Percentiles rank a stretch among this genome's conserved stretches.
These are phyloP conservation scores for Pygoscelis antarcticus DNA, from an alignment of 2,113 vertebrate genomes.

Conservation along the genomic window DNA sequence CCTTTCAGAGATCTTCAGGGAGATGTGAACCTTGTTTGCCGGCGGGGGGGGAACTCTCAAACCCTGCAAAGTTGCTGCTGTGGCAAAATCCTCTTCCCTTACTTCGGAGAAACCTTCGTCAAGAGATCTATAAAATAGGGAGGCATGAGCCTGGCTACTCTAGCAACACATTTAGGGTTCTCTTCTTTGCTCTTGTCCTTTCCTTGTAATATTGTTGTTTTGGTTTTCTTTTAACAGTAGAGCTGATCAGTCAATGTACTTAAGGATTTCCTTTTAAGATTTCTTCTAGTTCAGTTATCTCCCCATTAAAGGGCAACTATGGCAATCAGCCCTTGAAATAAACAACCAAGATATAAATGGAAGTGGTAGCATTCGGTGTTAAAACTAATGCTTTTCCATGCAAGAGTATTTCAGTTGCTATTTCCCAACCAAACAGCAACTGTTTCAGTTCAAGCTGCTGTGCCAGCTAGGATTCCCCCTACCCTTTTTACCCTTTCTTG, in stretches of 20 bases:
- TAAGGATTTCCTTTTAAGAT: neutral
- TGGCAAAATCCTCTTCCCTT: neutral
- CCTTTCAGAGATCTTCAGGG: neutral
- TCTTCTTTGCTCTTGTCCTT: neutral
- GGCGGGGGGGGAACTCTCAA: neutral
- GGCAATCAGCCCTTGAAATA: neutral
- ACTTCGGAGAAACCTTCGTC: neutral
- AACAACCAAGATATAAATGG: neutral
- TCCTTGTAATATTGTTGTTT: neutral
- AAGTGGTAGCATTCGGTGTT: neutral
- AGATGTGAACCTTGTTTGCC: neutral
- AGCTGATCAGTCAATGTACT: neutral
- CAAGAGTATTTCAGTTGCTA: neutral
- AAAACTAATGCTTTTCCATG: neutral
- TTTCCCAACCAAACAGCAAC: neutral
- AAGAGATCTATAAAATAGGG: neutral
- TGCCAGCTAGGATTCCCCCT: neutral
- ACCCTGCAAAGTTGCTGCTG: neutral
- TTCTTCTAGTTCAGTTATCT: neutral
- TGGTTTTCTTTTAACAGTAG: neutral
- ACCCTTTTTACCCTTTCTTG: neutral
- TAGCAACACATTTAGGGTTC: neutral
- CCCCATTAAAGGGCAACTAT: neutral
- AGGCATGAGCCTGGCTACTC: rapidly evolving
- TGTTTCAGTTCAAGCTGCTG: neutral